phyloP scores from a whole-genome alignment of 1,140 invertebrate species.

The Lepidurus apus region DNA sequence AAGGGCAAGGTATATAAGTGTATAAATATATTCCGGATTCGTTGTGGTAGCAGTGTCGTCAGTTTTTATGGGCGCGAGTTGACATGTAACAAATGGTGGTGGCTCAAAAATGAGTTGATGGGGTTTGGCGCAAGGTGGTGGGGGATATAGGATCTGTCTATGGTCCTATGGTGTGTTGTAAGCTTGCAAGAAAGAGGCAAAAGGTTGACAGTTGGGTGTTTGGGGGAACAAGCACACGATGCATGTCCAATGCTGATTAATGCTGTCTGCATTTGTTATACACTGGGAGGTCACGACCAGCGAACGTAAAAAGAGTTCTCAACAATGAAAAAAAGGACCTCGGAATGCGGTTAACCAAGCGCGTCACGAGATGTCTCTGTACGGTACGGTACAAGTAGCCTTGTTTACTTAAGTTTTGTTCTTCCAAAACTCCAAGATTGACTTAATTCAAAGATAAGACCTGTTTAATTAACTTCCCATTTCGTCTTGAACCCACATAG shows the following conservation, averaged over 20 bases:
- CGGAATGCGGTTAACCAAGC: too few relatives aligned
- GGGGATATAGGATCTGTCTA: neutral
- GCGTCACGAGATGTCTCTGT: neutral
- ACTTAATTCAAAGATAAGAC: too few relatives aligned
- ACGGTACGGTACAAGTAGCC: too few relatives aligned
- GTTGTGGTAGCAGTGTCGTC: constrained; percentile 13
- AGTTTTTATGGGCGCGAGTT: constrained; percentile 19
- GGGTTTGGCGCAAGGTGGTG: neutral
- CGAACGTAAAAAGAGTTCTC: too few relatives aligned
- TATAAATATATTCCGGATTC: constrained; percentile 20
- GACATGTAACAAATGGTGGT: constrained; percentile 2
- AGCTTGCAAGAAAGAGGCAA: neutral
- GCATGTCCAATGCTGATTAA: constrained; percentile 19
- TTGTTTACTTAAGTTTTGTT: too few relatives aligned
- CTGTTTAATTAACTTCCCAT: too few relatives aligned
- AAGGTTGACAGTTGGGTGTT: neutral
- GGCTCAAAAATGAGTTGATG: constrained; percentile 15
- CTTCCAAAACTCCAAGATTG: too few relatives aligned
- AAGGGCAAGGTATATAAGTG: neutral
- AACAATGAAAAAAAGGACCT: too few relatives aligned
- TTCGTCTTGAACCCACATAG: too few relatives aligned
- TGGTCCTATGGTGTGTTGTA: neutral
- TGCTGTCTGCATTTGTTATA: neutral
- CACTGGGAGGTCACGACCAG: neutral
- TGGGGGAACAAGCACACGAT: neutral